phyloP scores from a whole-genome alignment of 2,888 invertebrate species.

The Schizaphis graminum region DNA sequence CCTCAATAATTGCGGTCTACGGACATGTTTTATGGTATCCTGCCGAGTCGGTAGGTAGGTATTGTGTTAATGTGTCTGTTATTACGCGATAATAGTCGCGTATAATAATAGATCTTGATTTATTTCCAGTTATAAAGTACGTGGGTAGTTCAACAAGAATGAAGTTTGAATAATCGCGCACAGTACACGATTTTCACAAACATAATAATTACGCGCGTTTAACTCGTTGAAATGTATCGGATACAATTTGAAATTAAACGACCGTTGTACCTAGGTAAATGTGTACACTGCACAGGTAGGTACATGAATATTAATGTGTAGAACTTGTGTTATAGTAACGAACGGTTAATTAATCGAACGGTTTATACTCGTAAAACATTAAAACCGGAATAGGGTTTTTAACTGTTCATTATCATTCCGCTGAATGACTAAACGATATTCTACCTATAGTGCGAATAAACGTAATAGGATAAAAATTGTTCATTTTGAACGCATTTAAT shows the following conservation, averaged over 20 bases:
- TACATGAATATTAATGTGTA: background rate
- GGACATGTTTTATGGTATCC: background rate
- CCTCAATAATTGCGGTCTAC: background rate
- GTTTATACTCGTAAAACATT: background rate
- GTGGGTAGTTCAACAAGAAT: background rate
- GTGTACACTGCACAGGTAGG: background rate
- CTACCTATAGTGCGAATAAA: background rate
- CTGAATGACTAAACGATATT: background rate
- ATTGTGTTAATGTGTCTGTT: conserved; percentile 37
- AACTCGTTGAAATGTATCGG: background rate
- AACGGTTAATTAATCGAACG: background rate
- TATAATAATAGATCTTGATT: conserved; percentile 51
- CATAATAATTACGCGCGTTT: background rate
- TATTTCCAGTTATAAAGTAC: conserved; percentile 11
- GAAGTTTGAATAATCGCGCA: background rate
- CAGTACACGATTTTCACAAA: background rate
- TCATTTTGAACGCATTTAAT: background rate
- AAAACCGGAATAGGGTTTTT: background rate
- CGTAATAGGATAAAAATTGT: background rate
- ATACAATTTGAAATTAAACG: background rate
- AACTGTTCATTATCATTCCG: background rate
- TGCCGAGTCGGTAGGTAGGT: background rate
- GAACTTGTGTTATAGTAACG: background rate
- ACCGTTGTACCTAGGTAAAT: background rate
- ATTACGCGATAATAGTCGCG: conserved; percentile 31